Base-by-base conservation (phyloP, 64 coral and sea anemone species). In the Stichodactyla mertensii region DNA sequence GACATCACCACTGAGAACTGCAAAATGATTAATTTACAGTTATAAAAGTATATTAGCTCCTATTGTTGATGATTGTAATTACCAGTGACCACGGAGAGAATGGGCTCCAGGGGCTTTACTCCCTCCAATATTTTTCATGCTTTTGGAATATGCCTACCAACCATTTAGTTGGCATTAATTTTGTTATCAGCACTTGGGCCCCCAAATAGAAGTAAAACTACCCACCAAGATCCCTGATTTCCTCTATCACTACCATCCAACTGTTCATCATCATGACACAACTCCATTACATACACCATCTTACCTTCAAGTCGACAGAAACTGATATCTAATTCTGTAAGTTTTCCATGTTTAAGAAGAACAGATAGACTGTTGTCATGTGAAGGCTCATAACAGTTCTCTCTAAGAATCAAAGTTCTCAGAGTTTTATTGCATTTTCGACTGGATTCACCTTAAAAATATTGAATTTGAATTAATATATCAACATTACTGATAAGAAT, bases 281-380 rank as follows among this genome's bases (percentile, higher is more conserved):
- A 52, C 64, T 51, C 6, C 66, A 57, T 52, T 36, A 8, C 10
- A 62, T 31, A 85, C 2, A 45, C 13, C 54, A 0, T 55, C 52
- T 87, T 92, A 92, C 90, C 90, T 92, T 86, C 77, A 36, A 92
- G 90, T 71, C 80, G 52, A 87, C 90, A 92, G 80, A 61, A 82
- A 64, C 90, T 80, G 6, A 92, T 52, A 55, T 92, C 59, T 79
- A 92, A 52, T 6, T 82, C 78, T 56, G 78, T 92, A 6, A 92
- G 59, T 87, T 79, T 83, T 1, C 55, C 86, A 67, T 87, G 79
- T 56, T 53, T 51, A 6, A 92, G 85, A 57, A 92, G 86, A 52
- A 82, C 52, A 19, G 90, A 77, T 28, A 92, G 79, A 71, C 85
- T 92, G 55, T 92, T 67, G 55, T 92, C 64, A 2, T 36, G 80